Evolutionary conservation across 2,797 vertebrate genomes (phyloP).

Genomic region (Distichodus sexfasciatus): DNA sequence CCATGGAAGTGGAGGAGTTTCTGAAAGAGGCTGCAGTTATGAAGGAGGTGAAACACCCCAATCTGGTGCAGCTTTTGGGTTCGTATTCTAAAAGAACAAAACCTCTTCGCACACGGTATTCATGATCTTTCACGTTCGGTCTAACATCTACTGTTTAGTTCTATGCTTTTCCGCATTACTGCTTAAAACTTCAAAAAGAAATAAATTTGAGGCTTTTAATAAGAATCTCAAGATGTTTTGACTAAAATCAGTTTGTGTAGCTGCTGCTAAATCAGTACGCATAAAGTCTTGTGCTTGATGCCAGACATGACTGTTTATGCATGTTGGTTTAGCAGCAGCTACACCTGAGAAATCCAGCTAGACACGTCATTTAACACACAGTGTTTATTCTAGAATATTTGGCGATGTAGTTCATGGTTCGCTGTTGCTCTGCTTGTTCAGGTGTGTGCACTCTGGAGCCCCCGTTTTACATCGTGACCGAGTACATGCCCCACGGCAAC

Average conservation of each 20-base stretch:
- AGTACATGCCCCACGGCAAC: conserved; percentile 98
- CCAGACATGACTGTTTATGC: too few relatives aligned
- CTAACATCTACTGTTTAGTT: too few relatives aligned
- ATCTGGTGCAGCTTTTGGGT: conserved; percentile 91
- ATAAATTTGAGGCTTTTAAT: too few relatives aligned
- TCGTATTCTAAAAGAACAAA: too few relatives aligned
- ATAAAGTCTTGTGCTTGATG: too few relatives aligned
- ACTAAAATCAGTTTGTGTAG: too few relatives aligned
- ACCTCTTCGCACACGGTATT: too few relatives aligned
- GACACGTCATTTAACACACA: background rate
- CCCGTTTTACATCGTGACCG: conserved; percentile 97
- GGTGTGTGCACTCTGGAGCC: conserved; percentile 98
- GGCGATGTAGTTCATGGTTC: background rate
- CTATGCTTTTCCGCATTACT: too few relatives aligned
- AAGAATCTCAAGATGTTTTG: too few relatives aligned
- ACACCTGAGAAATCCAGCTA: background rate
- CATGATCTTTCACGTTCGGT: too few relatives aligned
- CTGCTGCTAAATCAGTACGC: conserved; percentile 75
- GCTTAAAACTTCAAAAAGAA: too few relatives aligned
- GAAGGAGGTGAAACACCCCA: conserved; percentile 99
- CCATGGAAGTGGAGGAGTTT: conserved; percentile 99
- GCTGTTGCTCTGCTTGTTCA: conserved; percentile 48
- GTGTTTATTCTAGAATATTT: background rate
- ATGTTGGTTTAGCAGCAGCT: background rate
- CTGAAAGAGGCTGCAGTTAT: conserved; percentile 97